A percentile compares a stretch with the other conserved stretches of the same genome.
phyloP scores from a whole-genome alignment of 1,140 invertebrate species.

The Aphelinus certus region DNA sequence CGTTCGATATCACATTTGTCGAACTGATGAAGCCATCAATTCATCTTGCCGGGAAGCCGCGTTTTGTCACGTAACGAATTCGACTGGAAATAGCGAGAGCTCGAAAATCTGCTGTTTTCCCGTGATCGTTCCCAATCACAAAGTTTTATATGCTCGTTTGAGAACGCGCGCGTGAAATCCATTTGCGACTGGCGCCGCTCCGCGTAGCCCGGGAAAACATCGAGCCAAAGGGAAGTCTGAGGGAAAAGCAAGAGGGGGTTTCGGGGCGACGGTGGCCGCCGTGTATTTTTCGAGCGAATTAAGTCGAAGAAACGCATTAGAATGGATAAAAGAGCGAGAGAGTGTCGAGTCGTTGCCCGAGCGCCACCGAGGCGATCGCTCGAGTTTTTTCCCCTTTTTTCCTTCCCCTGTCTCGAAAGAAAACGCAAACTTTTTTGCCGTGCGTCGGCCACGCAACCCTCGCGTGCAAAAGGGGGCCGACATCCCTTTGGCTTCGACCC shows the following conservation, averaged over 20 bases:
- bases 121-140: slow-evolving; percentile 17
- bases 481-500: too few relatives aligned
- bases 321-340: slow-evolving; percentile 11
- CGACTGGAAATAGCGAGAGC: background rate
- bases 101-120: background rate
- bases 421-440: slow-evolving; percentile 32
- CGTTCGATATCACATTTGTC: too few relatives aligned
- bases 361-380: background rate
- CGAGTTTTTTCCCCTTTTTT: background rate
- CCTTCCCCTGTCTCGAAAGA: background rate
- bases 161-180: too few relatives aligned
- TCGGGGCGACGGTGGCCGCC: too few relatives aligned
- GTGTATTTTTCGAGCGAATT: background rate
- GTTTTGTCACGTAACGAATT: too few relatives aligned
- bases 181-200: too few relatives aligned
- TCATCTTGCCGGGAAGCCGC: too few relatives aligned
- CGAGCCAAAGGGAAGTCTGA: too few relatives aligned
- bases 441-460: background rate
- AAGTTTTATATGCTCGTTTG: background rate
- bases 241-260: too few relatives aligned
- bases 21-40: too few relatives aligned
- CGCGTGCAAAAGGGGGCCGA: too few relatives aligned
- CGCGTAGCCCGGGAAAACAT: too few relatives aligned
- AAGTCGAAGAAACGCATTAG: slow-evolving; percentile 19
- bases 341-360: background rate